Base-by-base conservation (phyloP, 2,888 invertebrate species). In the Euspilapteryx auroguttella region DNA sequence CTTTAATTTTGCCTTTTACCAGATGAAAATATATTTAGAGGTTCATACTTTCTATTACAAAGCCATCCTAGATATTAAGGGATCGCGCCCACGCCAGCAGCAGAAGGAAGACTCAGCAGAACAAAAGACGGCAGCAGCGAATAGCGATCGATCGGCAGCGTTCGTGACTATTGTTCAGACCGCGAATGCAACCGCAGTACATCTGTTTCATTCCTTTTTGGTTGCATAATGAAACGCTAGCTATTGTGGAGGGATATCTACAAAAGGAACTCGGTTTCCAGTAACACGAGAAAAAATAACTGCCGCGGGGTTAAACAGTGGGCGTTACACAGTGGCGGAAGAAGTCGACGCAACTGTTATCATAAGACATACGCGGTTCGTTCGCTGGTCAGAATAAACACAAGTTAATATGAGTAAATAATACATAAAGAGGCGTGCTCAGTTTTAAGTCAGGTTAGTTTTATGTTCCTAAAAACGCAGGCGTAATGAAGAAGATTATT, bases 131-230 rank as follows among this genome's bases (percentile, higher is more conserved):
- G 49, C 46, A 53, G 43, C 47, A 54, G 44, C 55, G 48, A 62
- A 63, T 65, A 68, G 68, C 68, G 61, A 56, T 15, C 15, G 23
- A 5, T 21, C 20, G 37, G 35, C 41, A 47, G 48, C 51, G 54
- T 63, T 69, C 69, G 66, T 63, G 65, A 62, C 65, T 62, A 68
- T 66, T 68, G 66, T 69, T 61, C 55, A 45, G 39, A 41, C 49
- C 47, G 53, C 55, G 58, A 61, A 56, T 59, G 58, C 58, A 62
- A 55, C 57, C 50, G 46, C 44, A 50, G 58, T 62, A 68, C 73
- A 73, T 73, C 71, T 75, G 73, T 69, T 66, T 62, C 65, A 55
- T 68, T 69, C 55, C 58, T 69, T 69, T 68, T 65, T 63, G 50
- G 57, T 52, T 56, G 63, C 57, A 66, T 68, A 71, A 71, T 68